phyloP scores from a whole-genome alignment of 1,140 invertebrate genomes.

The Latrodectus geometricus region DNA sequence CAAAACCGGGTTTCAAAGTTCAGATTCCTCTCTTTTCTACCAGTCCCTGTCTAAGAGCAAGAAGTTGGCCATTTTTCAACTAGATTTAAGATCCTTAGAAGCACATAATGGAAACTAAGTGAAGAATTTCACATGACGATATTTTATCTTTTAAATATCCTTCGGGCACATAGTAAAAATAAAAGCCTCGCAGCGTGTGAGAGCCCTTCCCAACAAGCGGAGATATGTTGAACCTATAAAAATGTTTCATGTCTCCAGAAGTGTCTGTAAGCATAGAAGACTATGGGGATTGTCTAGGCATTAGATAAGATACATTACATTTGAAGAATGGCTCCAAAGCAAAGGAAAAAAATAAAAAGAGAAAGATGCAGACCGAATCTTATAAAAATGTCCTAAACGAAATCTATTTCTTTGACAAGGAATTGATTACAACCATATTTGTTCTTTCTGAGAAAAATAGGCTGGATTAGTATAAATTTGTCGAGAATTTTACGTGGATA shows the following conservation, averaged over 20 bases:
- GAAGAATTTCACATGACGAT: constrained; percentile 53
- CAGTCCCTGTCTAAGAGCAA: constrained; percentile 25
- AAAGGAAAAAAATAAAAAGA: neutral
- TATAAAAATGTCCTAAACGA: constrained; percentile 56
- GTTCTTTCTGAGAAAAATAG: constrained; percentile 16
- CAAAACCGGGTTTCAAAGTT: constrained; percentile 9
- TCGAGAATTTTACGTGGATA: constrained; percentile 20
- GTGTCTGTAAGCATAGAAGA: constrained; percentile 37
- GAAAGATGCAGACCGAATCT: constrained; percentile 22
- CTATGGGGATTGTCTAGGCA: constrained; percentile 17
- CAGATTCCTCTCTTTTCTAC: neutral
- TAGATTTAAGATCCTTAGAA: constrained; percentile 41
- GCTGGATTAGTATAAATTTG: constrained; percentile 55
- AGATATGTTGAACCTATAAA: constrained; percentile 55
- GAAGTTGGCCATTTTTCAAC: constrained; percentile 24
- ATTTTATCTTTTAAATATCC: constrained; percentile 45
- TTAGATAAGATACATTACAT: constrained; percentile 41
- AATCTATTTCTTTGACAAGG: constrained; percentile 60
- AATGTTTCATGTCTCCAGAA: constrained; percentile 50
- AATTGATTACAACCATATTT: constrained; percentile 53
- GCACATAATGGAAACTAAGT: constrained; percentile 45
- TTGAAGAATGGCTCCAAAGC: constrained; percentile 18
- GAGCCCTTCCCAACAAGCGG: constrained; percentile 39
- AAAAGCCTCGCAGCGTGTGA: constrained; percentile 54
- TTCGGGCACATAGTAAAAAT: constrained; percentile 19